A percentile compares a stretch with the other conserved stretches of the same genome.
Evolutionary conservation across 2,113 vertebrate species (phyloP).

Genomic region (Okapia johnstoni): DNA sequence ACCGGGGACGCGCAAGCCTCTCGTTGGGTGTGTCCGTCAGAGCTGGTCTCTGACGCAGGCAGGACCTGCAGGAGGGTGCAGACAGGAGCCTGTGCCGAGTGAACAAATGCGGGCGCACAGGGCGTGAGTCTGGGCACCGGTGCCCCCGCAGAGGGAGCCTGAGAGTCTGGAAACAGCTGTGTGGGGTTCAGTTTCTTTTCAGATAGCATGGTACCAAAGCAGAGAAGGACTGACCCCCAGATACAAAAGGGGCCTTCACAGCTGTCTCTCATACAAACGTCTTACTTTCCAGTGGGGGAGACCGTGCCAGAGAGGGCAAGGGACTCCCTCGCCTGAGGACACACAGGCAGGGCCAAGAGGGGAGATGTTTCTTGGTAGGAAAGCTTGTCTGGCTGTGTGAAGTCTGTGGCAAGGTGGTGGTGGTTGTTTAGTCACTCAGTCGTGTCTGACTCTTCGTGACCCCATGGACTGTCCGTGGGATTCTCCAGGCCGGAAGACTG

Average conservation of each 20-base stretch:
- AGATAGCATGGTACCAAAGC: neutral
- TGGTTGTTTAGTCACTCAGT: neutral
- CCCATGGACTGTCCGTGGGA: neutral
- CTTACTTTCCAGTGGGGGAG: neutral
- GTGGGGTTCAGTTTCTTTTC: neutral
- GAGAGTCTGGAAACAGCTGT: neutral
- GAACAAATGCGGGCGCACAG: neutral
- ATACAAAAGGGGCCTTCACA: neutral
- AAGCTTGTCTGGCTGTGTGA: neutral
- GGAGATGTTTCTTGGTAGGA: neutral
- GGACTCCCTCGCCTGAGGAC: neutral
- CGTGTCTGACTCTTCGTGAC: neutral
- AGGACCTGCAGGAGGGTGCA: no score
- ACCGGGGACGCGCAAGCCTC: rapidly evolving
- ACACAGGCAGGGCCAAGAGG: neutral
- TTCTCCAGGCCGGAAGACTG: neutral
- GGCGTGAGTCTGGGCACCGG: neutral
- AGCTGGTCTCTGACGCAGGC: neutral
- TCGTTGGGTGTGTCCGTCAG: no score
- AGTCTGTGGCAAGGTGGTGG: neutral
- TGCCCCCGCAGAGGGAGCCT: neutral
- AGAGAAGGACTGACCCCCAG: neutral
- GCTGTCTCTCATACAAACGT: neutral
- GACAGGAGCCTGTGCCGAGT: neutral
- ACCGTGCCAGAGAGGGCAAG: neutral